Base-by-base conservation (phyloP, 2,797 vertebrate genomes). In the Enteromius radiatus region DNA sequence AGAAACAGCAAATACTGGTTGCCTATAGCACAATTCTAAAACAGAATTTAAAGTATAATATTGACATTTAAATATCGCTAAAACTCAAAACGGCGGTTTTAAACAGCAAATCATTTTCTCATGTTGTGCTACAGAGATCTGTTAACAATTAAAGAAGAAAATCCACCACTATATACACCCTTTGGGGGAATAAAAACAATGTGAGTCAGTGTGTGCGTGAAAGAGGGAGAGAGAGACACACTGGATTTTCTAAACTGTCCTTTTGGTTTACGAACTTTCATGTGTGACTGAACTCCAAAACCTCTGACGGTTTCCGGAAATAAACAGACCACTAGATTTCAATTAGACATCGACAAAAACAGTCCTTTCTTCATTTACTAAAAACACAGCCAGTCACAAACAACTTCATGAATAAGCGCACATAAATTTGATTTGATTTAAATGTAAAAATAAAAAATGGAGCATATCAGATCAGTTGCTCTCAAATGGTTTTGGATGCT, bases 201-300 rank as follows among this genome's bases (percentile, higher is more conserved):
- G 49, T 14, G 28, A 43, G 59, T 41, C n/a, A 19, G 1, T 19
- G 12, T 61, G 36, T 76, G 12, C 7, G 54, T 5, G 52, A 28
- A 5, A 28, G 10, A 2, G 36, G n/a, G 12, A n/a, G 43, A 28
- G 38, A 47, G 3, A 78, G 33, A 45, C 52, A 80, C 52, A 28
- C 49, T 11, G 28, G 52, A 17, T 61, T 63, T 73, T 70, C 5
- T 14, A 36, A 80, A 71, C 26, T 80, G 67, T 47, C 52, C 54
- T 21, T 69, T 19, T 52, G 21, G 78, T 80, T 70, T 61, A 21
- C 12, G 26, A 45, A 45, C 78, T 61, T 38, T 41, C 14, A 56
- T 21, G 64, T 54, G 77, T 69, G 47, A 41, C 33, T 80, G 52
- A 80, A 71, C 78, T 36, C 43, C 14, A 74, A 71, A 47, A 69